phyloP scores from a whole-genome alignment of 2,797 vertebrate genomes.

The Vespertilio murinus region DNA sequence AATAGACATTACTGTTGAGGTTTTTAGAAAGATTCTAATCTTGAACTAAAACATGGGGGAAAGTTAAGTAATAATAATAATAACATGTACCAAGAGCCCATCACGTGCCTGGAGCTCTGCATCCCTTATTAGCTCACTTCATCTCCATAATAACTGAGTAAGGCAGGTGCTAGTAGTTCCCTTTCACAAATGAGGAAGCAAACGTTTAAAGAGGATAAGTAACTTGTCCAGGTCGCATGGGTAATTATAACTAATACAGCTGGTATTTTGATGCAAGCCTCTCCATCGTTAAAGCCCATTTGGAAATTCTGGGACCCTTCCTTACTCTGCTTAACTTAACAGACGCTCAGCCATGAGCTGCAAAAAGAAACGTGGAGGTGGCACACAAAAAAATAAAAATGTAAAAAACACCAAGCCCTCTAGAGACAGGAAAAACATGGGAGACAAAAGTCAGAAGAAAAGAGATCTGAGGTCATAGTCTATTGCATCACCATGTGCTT shows the following conservation, averaged over 20 bases:
- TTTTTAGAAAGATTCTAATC: slow-evolving; percentile 35
- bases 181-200: slow-evolving; percentile 2
- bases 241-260: neutral
- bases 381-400: neutral
- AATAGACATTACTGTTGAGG: neutral
- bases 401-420: neutral
- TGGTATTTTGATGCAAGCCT: neutral
- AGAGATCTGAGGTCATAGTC: neutral
- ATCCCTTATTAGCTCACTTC: neutral
- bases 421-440: neutral
- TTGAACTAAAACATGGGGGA: slow-evolving; percentile 10
- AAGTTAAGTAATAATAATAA: neutral
- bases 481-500: neutral
- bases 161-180: neutral
- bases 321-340: neutral
- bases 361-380: neutral
- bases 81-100: neutral
- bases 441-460: neutral
- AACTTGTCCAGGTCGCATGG: neutral
- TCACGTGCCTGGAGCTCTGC: neutral
- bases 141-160: neutral
- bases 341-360: neutral
- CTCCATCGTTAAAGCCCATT: neutral
- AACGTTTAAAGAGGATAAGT: neutral
- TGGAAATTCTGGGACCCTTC: neutral